Percentiles rank a stretch among this genome's conserved stretches.
phyloP scores from a whole-genome alignment of 2,797 vertebrate species.

The Saxicola maurus region DNA sequence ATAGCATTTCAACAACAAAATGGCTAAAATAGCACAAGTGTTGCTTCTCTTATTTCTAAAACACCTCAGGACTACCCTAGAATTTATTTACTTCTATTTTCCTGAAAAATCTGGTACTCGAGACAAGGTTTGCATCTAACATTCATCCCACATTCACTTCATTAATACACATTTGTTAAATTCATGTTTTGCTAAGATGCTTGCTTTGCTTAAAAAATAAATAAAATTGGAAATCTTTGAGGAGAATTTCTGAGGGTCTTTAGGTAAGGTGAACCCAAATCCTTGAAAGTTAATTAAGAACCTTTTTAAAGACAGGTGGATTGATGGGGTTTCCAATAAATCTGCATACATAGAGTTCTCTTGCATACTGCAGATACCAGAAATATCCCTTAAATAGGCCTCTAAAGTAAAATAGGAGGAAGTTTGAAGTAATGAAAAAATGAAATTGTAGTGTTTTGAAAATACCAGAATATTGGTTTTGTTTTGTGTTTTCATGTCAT shows the following conservation, averaged over 20 bases:
- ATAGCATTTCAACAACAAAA: background rate
- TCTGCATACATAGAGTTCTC: background rate
- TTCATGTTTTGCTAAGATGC: background rate
- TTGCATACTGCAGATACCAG: rapidly evolving
- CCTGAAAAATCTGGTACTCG: background rate
- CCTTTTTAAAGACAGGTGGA: background rate
- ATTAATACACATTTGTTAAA: background rate
- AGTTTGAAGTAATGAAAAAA: background rate
- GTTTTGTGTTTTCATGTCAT: background rate
- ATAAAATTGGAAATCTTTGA: background rate
- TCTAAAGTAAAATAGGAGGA: background rate
- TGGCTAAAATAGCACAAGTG: background rate
- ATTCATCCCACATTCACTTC: background rate
- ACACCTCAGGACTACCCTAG: background rate
- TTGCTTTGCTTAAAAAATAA: background rate
- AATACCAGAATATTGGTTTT: background rate
- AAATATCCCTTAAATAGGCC: background rate
- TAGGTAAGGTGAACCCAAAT: background rate
- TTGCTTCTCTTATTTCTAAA: background rate
- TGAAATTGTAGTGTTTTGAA: background rate
- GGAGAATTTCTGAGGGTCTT: background rate
- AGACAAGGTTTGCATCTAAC: background rate
- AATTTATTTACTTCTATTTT: background rate
- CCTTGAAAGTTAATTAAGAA: background rate
- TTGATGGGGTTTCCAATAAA: background rate